Base-by-base conservation (phyloP, 1,140 invertebrate genomes). In the Sinella curviseta region DNA sequence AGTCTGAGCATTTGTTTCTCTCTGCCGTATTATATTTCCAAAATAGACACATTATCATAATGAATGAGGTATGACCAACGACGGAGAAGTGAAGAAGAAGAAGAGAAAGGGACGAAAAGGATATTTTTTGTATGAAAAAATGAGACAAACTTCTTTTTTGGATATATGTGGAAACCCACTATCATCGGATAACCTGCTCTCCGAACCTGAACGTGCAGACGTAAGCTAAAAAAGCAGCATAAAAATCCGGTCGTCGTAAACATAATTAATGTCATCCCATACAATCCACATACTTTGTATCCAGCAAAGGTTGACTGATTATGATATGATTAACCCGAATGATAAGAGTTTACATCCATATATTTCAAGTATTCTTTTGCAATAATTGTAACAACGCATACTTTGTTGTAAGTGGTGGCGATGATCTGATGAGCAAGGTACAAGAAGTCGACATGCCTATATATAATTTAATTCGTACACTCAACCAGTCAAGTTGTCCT, bases 221-320 rank as follows among this genome's bases (percentile, higher is more conserved):
- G 4, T 65, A 65, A 65, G 57, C 16, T 8, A 65, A 65, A 65
- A 16, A 65, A 20, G 20, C n/a, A n/a, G n/a, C n/a, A n/a, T n/a
- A 48, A 48, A 65, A 65, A 65, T 65, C 57, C 57, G 24, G 57
- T 65, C 57, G 14, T 65, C 57, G 57, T 65, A 65, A 65, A 65
- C 8, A 65, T 65, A 65, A 65, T 65, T 65, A 65, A 65, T 65
- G 57, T 65, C 57, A 65, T 65, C 24, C 24, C 16, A 16, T n/a
- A n/a, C 16, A 65, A 65, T 65, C 24, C 16, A 14, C 24, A 65
- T 17, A 16, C 57, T 12, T 65, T 65, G 57, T n/a, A 65, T 65
- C 26, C 57, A 17, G 26, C 26, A n/a, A 65, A 65, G 26, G 57
- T 26, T 26, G 57, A 65, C 16, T 26, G 26, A 65, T 26, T 65